These are phyloP conservation scores for Pogonognathellus flavescens DNA, from an alignment of 1,140 invertebrate species.

Conservation along the genomic window DNA sequence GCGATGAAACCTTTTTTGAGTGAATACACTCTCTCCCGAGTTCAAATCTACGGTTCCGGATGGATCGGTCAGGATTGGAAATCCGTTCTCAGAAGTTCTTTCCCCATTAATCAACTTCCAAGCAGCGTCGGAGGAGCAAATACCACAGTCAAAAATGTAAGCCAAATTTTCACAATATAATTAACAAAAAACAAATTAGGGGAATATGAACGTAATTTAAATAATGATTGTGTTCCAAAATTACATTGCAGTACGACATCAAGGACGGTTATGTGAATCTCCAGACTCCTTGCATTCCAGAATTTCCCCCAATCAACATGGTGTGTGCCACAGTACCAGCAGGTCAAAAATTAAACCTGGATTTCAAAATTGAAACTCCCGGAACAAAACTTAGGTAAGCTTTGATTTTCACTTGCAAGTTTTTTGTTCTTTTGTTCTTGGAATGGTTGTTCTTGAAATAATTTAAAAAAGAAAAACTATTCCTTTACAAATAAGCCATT, in stretches of 20 bases:
- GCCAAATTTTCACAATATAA: neutral
- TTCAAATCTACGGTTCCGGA: conserved; percentile 15
- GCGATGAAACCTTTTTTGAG: conserved; percentile 24
- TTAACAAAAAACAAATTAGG: too few species aligned
- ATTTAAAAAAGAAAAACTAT: too few species aligned
- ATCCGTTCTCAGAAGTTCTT: neutral
- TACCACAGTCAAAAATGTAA: conserved; percentile 12
- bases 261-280: neutral
- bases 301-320: conserved; percentile 9
- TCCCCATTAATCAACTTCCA: conserved; percentile 7
- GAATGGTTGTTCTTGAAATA: too few species aligned
- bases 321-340: neutral
- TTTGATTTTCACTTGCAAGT: too few species aligned
- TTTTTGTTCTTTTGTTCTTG: too few species aligned
- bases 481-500: too few species aligned
- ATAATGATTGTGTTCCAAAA: too few species aligned
- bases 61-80: neutral
- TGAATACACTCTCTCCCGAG: neutral
- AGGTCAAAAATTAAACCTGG: neutral
- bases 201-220: too few species aligned
- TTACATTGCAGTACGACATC: neutral
- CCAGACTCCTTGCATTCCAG: neutral
- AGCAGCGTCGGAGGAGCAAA: neutral
- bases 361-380: conserved; percentile 5
- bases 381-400: neutral